Percentiles rank a stretch among this genome's conserved stretches.
Evolutionary conservation across 2,888 invertebrate genomes (phyloP).

Genomic region (Perizoma flavofasciatum): DNA sequence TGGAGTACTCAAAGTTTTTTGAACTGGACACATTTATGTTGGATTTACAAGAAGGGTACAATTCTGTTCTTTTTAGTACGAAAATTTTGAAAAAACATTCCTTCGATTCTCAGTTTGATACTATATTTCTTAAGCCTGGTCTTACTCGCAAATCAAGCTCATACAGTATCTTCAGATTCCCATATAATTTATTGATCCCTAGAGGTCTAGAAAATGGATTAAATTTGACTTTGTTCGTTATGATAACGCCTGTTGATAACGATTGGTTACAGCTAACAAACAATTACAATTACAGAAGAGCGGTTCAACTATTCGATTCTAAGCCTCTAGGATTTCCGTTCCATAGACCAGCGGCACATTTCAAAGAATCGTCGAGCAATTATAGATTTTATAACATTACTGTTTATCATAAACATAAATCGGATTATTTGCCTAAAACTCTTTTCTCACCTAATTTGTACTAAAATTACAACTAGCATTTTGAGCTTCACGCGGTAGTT

Average conservation of each 20-base stretch:
- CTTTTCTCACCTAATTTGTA: constrained; percentile 63
- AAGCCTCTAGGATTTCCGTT: constrained; percentile 76
- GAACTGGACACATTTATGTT: constrained; percentile 62
- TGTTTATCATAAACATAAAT: constrained; percentile 59
- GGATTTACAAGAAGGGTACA: constrained; percentile 57
- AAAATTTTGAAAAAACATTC: constrained; percentile 55
- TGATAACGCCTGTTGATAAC: constrained; percentile 57
- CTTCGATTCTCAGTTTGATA: constrained; percentile 57
- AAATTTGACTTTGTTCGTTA: constrained; percentile 68
- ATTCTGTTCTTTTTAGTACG: constrained; percentile 60
- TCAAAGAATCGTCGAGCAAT: constrained; percentile 52
- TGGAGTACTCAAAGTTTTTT: constrained; percentile 58
- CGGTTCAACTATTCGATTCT: constrained; percentile 53
- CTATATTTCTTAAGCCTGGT: constrained; percentile 39
- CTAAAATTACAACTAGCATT: constrained; percentile 35
- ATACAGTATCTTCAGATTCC: constrained; percentile 62
- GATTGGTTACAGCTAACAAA: constrained; percentile 29
- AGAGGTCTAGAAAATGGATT: constrained; percentile 64
- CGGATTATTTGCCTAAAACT: constrained; percentile 42
- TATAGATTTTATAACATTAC: constrained; percentile 69
- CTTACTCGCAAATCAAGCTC: constrained; percentile 9
- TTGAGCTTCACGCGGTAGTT: too few species aligned
- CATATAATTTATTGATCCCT: constrained; percentile 66
- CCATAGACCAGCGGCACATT: constrained; percentile 55
- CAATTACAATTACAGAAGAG: constrained; percentile 43